phyloP scores from a whole-genome alignment of 2,797 vertebrate species.

The Pyrocephalus nanus region DNA sequence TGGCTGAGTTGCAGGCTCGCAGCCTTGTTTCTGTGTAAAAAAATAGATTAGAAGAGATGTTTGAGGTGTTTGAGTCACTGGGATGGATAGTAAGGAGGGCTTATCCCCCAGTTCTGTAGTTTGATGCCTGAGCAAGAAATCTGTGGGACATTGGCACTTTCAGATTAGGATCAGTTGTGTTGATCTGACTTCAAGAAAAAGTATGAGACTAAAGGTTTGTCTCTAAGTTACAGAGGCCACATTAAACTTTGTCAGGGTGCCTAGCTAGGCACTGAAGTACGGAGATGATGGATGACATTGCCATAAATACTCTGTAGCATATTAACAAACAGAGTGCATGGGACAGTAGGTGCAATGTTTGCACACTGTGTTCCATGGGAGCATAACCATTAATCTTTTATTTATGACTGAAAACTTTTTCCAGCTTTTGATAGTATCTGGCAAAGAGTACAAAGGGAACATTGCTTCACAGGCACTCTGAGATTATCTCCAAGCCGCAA shows the following conservation, averaged over 20 bases:
- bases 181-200: neutral
- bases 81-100: neutral
- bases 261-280: neutral
- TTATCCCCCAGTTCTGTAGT: neutral
- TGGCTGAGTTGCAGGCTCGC: neutral
- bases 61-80: neutral
- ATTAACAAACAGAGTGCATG: neutral
- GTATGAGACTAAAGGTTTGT: neutral
- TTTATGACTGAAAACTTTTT: slow-evolving; percentile 40
- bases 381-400: slow-evolving; percentile 21
- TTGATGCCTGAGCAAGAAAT: neutral
- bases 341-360: neutral
- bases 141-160: fast-evolving
- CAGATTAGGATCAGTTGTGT: neutral
- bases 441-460: neutral
- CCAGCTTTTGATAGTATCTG: slow-evolving; percentile 56
- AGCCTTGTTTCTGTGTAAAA: neutral
- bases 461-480: neutral
- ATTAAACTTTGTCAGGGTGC: neutral
- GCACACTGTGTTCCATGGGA: slow-evolving; percentile 26
- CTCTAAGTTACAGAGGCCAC: neutral
- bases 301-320: neutral
- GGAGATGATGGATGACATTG: neutral
- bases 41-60: neutral
- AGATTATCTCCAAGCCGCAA: slow-evolving; percentile 10